Base-by-base conservation (phyloP, 2,888 invertebrate genomes). In the Microctonus aethiopoides region DNA sequence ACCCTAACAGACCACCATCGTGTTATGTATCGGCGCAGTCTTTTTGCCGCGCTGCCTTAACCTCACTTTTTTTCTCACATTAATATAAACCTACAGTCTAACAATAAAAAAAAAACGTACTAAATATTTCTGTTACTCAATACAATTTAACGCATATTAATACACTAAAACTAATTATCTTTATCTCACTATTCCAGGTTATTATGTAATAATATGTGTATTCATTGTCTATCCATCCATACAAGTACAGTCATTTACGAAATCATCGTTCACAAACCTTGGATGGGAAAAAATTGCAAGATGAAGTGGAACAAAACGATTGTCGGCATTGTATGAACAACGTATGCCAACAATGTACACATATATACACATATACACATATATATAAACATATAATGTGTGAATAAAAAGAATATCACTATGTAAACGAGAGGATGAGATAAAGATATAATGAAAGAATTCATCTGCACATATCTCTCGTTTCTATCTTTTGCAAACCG, bases 271-370 rank as follows among this genome's bases (percentile, higher is more conserved):
- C 52, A 57, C 46, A 67, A 59, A 59, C 60, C 65, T 74, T 74
- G 68, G 72, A 9, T 56, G 62, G 70, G 62, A 73, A 62, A n/a
- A 70, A 75, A 72, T 72, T 68, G 74, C 70, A 63, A 46, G 72
- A 63, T 67, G 46, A 52, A 39, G 68, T 39, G 59, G 60, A 71
- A 71, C 72, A 67, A 72, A 71, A 57, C 22, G 16, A 16, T 46
- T 46, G 46, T 46, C 46, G 46, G 46, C 16, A 46, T 7, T 61
- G 26, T 26, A 24, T 54, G 54, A 32, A 56, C 16, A 46, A 46
- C 46, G 9, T 46, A n/a, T 16, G n/a, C 16, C 46, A 46, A 3
- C 46, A 46, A 46, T 16, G 16, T 16, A 46, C 16, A 46, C n/a
- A 20, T 0, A 46, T 16, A 20, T 46, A 46, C 16, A 20, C 20